Conservation (phyloP, 2,113 vertebrate genomes). For the Prionailurus bengalensis region DNA sequence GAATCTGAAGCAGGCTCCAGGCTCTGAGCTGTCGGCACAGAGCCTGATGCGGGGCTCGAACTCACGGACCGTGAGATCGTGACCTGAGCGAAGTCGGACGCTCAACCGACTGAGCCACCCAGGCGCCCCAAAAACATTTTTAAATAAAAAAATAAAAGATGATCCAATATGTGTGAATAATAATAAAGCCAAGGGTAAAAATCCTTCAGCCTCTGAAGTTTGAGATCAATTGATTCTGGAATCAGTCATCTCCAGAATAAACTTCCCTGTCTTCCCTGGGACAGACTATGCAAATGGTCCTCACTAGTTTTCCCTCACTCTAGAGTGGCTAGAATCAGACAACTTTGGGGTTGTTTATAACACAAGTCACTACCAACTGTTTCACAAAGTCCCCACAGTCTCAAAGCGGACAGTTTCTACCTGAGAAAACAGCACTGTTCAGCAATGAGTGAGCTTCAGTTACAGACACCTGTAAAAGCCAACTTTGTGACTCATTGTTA, state of each 20-base stretch:
- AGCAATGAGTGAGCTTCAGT: rapidly evolving
- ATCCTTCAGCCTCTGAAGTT: background rate
- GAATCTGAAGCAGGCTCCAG: no score
- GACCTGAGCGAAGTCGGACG: no score
- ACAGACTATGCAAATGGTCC: background rate
- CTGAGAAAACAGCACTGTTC: background rate
- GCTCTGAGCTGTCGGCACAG: no score
- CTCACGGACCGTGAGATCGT: no score
- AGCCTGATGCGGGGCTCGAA: no score
- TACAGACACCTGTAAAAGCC: background rate
- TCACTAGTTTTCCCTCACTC: background rate
- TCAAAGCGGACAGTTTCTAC: background rate
- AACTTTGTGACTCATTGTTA: background rate
- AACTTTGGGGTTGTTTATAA: background rate
- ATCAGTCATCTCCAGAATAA: background rate
- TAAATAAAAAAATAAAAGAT: background rate
- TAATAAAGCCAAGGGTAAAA: background rate
- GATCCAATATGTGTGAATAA: background rate
- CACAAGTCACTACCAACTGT: background rate
- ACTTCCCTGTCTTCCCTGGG: background rate
- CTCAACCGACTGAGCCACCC: no score
- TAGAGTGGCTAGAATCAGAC: background rate
- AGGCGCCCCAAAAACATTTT: no score
- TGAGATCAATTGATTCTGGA: background rate
- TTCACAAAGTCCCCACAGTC: background rate